These are phyloP conservation scores for Idaea aversata DNA, from an alignment of 2,888 invertebrate species.

Conservation along the genomic window DNA sequence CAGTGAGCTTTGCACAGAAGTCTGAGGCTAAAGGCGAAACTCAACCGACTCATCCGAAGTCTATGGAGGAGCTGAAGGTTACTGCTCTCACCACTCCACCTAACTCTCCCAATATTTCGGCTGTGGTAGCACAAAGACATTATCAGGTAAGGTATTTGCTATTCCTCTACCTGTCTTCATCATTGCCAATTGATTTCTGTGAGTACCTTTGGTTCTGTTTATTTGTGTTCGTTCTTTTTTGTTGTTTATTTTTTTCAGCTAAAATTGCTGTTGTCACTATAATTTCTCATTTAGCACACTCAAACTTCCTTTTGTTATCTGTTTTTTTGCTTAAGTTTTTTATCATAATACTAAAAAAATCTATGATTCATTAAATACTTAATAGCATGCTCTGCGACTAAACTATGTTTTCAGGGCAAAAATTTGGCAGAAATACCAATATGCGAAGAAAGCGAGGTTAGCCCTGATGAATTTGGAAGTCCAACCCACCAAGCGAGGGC, in stretches of 20 bases:
- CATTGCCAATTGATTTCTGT: conserved; percentile 70
- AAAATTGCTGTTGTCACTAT: conserved; percentile 13
- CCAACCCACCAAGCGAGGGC: conserved; percentile 66
- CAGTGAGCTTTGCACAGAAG: conserved; percentile 88
- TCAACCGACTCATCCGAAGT: conserved; percentile 69
- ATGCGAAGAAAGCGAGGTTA: conserved; percentile 82
- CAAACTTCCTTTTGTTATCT: conserved; percentile 9
- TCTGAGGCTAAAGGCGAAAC: conserved; percentile 59
- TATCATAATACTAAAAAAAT: conserved; percentile 10
- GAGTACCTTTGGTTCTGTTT: conserved; percentile 66
- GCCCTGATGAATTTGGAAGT: conserved; percentile 81
- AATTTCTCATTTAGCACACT: conserved; percentile 7
- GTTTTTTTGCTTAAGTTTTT: conserved; percentile 1
- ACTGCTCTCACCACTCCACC: conserved; percentile 82
- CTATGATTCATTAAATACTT: conserved; percentile 15
- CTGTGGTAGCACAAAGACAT: conserved; percentile 79
- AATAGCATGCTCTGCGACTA: conserved; percentile 28
- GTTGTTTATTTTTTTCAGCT: conserved; percentile 24
- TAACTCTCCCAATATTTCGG: conserved; percentile 87
- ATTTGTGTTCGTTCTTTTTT: conserved; percentile 19
- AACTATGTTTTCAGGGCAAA: conserved; percentile 66
- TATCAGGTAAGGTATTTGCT: conserved; percentile 76
- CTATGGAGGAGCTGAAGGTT: conserved; percentile 74
- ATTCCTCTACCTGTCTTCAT: conserved; percentile 46
- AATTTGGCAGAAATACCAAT: conserved; percentile 83